Evolutionary conservation across 1,140 invertebrate genomes (phyloP).

Genomic region (Ridgeia piscesae): DNA sequence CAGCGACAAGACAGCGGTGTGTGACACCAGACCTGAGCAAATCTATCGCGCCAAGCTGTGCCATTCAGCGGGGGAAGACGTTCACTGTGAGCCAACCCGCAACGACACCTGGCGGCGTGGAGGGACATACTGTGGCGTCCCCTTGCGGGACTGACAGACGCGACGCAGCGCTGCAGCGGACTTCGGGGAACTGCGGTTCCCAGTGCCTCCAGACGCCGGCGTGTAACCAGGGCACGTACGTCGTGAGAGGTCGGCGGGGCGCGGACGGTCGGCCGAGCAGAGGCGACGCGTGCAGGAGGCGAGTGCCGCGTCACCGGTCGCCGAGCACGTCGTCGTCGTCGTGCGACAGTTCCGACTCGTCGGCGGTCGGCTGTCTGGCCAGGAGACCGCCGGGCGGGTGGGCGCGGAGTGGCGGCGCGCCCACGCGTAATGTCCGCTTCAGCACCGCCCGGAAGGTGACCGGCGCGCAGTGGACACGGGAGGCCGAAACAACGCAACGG

Average conservation of each 20-base stretch:
- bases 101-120: background rate
- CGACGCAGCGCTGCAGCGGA: background rate
- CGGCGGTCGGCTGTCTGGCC: background rate
- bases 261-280: background rate
- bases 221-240: background rate
- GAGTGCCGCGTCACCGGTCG: background rate
- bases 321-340: background rate
- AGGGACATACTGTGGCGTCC: background rate
- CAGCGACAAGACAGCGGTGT: background rate
- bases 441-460: background rate
- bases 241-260: background rate
- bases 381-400: background rate
- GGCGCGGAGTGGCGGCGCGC: background rate
- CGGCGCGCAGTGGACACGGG: background rate
- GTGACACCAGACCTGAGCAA: background rate
- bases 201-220: background rate
- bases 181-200: background rate
- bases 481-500: background rate
- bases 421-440: background rate
- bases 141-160: background rate
- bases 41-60: background rate
- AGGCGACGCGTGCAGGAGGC: background rate
- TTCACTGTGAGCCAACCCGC: background rate
- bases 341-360: background rate
- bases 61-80: background rate